These are phyloP conservation scores for Aethina tumida DNA, from an alignment of 1,140 invertebrate genomes.

Conservation along the genomic window DNA sequence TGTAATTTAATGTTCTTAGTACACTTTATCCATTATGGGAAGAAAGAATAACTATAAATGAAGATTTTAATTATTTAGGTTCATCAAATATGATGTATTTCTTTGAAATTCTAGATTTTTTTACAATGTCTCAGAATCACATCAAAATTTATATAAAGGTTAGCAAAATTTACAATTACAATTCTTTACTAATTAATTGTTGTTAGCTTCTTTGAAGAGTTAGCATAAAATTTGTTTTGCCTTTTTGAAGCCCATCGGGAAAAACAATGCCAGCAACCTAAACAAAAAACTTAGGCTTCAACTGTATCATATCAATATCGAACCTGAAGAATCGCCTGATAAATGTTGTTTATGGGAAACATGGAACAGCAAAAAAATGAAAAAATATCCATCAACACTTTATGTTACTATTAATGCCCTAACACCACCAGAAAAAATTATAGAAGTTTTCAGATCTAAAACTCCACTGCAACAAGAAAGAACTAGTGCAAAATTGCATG, in stretches of 20 bases:
- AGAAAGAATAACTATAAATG: slow-evolving; percentile 29
- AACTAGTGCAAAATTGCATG: slow-evolving; percentile 3
- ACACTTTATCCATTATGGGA: slow-evolving; percentile 29
- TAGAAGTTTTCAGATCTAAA: slow-evolving; percentile 21
- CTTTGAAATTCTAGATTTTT: slow-evolving; percentile 30
- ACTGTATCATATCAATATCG: slow-evolving; percentile 15
- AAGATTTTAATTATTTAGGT: slow-evolving; percentile 24
- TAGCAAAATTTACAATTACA: slow-evolving; percentile 5
- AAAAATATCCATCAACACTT: slow-evolving; percentile 30
- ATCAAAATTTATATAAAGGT: slow-evolving; percentile 13
- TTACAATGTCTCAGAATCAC: slow-evolving; percentile 5
- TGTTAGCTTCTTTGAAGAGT: slow-evolving; percentile 17
- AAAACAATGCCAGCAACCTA: slow-evolving; percentile 18
- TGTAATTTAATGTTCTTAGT: slow-evolving; percentile 18
- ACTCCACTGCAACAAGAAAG: slow-evolving; percentile 17
- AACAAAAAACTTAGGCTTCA: slow-evolving; percentile 30
- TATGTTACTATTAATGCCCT: slow-evolving; percentile 24
- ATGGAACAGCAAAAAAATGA: slow-evolving; percentile 27
- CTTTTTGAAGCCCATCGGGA: slow-evolving; percentile 26
- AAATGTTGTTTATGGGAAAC: slow-evolving; percentile 21
- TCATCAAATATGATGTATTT: slow-evolving; percentile 24
- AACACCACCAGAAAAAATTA: slow-evolving; percentile 15
- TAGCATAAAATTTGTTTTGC: slow-evolving; percentile 29
- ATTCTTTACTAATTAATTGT: slow-evolving; percentile 4
- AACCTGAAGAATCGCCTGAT: slow-evolving; percentile 6